Evolutionary conservation across 2,888 invertebrate species (phyloP).

Genomic region (Dryadula phaetusa): DNA sequence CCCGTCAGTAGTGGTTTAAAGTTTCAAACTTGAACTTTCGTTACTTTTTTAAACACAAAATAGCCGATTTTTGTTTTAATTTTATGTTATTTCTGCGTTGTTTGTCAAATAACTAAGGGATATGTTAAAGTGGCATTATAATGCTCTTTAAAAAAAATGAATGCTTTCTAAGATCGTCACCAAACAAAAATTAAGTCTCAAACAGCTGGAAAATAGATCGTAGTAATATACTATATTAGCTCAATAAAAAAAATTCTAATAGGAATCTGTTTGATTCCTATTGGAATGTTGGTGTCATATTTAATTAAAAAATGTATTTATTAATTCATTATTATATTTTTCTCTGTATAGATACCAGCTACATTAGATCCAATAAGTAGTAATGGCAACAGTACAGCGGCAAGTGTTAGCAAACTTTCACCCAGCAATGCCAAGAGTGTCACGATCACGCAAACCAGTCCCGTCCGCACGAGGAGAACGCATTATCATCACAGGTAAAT

Average conservation of each 20-base stretch:
- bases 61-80: neutral
- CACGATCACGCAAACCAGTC: conserved; percentile 78
- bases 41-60: neutral
- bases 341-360: conserved; percentile 59
- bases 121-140: too few relatives aligned
- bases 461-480: conserved; percentile 75
- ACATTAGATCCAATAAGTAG: conserved; percentile 71
- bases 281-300: too few relatives aligned
- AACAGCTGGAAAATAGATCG: too few relatives aligned
- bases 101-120: neutral
- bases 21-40: conserved; percentile 5
- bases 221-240: too few relatives aligned
- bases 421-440: conserved; percentile 73
- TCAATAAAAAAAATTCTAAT: too few relatives aligned
- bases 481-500: conserved; percentile 79
- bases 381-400: conserved; percentile 76
- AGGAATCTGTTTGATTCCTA: too few relatives aligned
- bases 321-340: neutral
- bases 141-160: too few relatives aligned
- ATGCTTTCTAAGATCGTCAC: too few relatives aligned
- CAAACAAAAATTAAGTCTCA: too few relatives aligned
- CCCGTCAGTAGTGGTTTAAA: neutral
- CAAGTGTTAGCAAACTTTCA: conserved; percentile 76
- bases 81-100: neutral
- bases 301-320: too few relatives aligned